phyloP scores from a whole-genome alignment of 1,140 invertebrate genomes.

The Lucilia sericata region DNA sequence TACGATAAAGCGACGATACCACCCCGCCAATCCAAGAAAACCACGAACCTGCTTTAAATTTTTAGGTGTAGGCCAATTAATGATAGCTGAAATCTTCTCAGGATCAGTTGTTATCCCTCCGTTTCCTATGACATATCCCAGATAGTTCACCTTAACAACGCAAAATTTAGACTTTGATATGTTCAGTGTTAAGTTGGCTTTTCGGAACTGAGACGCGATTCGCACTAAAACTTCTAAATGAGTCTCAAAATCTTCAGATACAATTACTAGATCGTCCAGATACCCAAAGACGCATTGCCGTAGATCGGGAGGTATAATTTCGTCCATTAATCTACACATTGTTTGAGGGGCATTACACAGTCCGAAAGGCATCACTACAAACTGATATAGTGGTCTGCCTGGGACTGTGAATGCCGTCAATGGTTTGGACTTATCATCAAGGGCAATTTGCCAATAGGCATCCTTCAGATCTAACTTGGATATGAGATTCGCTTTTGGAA shows the following conservation, averaged over 20 bases:
- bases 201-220: constrained; percentile 62
- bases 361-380: constrained; percentile 30
- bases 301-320: no score
- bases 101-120: constrained; percentile 49
- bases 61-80: constrained; percentile 39
- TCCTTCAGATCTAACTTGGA: no score
- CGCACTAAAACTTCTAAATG: constrained; percentile 64
- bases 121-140: constrained; percentile 49
- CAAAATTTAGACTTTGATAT: constrained; percentile 68
- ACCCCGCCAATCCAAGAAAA: constrained; percentile 47
- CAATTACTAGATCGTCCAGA: constrained; percentile 47
- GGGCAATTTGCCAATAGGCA: constrained; percentile 41
- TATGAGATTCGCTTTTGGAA: no score
- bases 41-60: not conserved
- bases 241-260: constrained; percentile 53
- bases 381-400: constrained; percentile 21
- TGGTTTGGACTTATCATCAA: constrained; percentile 54
- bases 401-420: constrained; percentile 62
- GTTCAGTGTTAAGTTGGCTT: constrained; percentile 68
- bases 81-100: constrained; percentile 52
- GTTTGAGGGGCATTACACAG: constrained; percentile 25
- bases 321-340: constrained; percentile 48
- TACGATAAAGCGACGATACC: no score
- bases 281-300: constrained; percentile 50
- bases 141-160: constrained; percentile 50